Percentiles rank a stretch among this genome's conserved stretches.
phyloP scores from a whole-genome alignment of 2,888 invertebrate genomes.

The Dolomedes plantarius region DNA sequence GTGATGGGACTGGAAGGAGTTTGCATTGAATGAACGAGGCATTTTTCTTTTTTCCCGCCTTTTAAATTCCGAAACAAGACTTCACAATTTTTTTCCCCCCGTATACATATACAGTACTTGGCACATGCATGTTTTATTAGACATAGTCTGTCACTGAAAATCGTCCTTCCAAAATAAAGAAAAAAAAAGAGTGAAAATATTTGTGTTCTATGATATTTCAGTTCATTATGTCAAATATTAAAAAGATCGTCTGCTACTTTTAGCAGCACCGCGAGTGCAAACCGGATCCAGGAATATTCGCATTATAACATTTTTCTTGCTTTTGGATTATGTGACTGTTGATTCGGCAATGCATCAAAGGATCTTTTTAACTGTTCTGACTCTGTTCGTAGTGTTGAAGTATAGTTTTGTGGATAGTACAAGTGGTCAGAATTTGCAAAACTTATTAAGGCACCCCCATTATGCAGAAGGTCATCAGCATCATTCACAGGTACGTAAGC shows the following conservation, averaged over 20 bases:
- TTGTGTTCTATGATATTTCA: too few species aligned
- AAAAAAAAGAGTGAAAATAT: too few species aligned
- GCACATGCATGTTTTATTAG: not conserved
- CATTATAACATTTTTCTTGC: too few species aligned
- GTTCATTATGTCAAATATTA: too few species aligned
- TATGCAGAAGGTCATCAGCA: conserved; percentile 59
- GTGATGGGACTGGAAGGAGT: not conserved
- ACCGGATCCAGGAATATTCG: not conserved
- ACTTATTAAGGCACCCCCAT: conserved; percentile 54
- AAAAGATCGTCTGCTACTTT: too few species aligned
- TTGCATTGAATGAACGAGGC: not conserved
- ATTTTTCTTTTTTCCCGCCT: not conserved
- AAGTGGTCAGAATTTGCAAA: conserved; percentile 51
- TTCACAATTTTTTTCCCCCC: not conserved
- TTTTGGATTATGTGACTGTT: conserved; percentile 61
- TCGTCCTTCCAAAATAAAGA: too few species aligned
- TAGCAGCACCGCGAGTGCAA: too few species aligned
- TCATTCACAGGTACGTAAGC: conserved; percentile 10
- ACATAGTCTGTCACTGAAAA: not conserved
- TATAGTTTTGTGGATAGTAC: conserved; percentile 20
- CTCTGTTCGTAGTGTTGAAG: conserved; percentile 23
- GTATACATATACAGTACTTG: not conserved
- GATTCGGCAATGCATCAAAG: not conserved
- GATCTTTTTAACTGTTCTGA: conserved; percentile 14
- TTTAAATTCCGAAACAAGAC: not conserved